Evolutionary conservation across 2,888 invertebrate genomes (phyloP).

Genomic region (Scaptomyza caliginosa): DNA sequence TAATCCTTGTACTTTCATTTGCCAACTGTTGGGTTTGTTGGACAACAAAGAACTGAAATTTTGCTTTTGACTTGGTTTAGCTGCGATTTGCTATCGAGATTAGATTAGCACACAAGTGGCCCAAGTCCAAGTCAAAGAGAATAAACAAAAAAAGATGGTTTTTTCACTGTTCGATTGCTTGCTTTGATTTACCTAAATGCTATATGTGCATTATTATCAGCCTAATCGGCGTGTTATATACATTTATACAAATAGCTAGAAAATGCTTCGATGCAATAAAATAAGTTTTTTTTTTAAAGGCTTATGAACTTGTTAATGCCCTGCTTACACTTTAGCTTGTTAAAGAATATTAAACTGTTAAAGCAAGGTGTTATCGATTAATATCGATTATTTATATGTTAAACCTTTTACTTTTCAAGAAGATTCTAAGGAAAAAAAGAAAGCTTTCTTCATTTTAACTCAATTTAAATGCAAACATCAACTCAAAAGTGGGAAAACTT

Average conservation of each 20-base stretch:
- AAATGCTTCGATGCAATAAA: neutral
- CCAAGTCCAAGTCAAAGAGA: neutral
- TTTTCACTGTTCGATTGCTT: conserved; percentile 31
- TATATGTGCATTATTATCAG: conserved; percentile 2
- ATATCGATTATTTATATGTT: neutral
- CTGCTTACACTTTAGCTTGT: neutral
- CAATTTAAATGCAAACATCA: too few species aligned
- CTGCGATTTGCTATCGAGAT: conserved; percentile 21
- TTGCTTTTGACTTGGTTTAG: conserved; percentile 4
- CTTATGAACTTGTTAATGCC: neutral
- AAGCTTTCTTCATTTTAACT: too few species aligned
- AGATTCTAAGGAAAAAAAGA: too few species aligned
- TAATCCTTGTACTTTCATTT: neutral
- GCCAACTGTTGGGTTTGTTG: conserved; percentile 1
- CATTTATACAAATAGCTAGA: neutral
- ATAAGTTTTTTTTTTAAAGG: neutral
- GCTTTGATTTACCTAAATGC: conserved; percentile 3
- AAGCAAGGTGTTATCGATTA: neutral
- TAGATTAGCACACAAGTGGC: conserved; percentile 58
- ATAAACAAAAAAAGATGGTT: too few species aligned
- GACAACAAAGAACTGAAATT: conserved; percentile 26
- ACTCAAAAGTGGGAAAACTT: too few species aligned
- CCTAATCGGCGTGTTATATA: conserved; percentile 4
- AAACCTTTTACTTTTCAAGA: too few species aligned
- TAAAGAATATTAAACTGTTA: too few species aligned